Percentiles rank a stretch among this genome's conserved stretches.
These are phyloP conservation scores for Scaptodrosophila latifasciaeformis DNA, from an alignment of 2,888 invertebrate genomes.

Conservation along the genomic window DNA sequence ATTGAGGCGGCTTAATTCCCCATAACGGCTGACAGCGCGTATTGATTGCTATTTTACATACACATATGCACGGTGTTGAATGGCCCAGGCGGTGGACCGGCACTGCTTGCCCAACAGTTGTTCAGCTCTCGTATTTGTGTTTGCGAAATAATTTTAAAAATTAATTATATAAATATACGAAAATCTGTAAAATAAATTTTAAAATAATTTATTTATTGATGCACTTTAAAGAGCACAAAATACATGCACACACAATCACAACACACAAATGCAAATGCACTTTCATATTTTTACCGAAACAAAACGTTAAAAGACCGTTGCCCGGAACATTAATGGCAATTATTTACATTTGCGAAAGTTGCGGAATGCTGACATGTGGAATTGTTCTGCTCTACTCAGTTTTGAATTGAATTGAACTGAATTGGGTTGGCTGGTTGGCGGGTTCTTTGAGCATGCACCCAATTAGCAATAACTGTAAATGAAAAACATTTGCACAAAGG, in stretches of 20 bases:
- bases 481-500: conserved; percentile 66
- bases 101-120: too few species aligned
- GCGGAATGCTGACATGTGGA: conserved; percentile 15
- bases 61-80: neutral
- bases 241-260: conserved; percentile 16
- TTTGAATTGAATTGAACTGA: too few species aligned
- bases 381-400: neutral
- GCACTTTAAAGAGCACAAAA: conserved; percentile 55
- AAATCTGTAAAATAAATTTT: conserved; percentile 73
- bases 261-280: conserved; percentile 7
- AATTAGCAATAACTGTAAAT: conserved; percentile 68
- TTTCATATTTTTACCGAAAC: too few species aligned
- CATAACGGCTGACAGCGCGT: conserved; percentile 55
- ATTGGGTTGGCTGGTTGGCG: too few species aligned
- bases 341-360: too few species aligned
- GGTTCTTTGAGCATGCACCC: conserved; percentile 36
- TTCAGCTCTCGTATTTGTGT: conserved; percentile 51
- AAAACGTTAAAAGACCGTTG: conserved; percentile 65
- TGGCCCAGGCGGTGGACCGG: conserved; percentile 6
- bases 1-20: conserved; percentile 66
- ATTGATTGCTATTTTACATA: conserved; percentile 35
- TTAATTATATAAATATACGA: conserved; percentile 71
- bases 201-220: conserved; percentile 73
- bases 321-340: conserved; percentile 59
- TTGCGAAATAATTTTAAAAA: conserved; percentile 73